Evolutionary conservation across 2,888 invertebrate species (phyloP), one percentile per base, ranked within the genome.

Genomic region (Acanthopleura granulata): DNA sequence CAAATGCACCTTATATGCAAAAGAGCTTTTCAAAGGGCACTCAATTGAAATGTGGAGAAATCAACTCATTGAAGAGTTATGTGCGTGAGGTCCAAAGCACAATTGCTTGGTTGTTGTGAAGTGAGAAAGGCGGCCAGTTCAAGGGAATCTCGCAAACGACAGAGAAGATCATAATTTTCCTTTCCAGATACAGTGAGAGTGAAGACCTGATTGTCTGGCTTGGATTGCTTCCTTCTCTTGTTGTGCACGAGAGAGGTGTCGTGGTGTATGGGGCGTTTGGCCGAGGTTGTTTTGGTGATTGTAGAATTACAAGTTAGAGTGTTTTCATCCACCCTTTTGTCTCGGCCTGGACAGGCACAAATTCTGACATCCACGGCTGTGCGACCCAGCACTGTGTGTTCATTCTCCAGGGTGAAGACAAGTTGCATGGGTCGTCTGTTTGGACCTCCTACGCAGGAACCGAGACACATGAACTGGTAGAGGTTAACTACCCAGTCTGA

Each of bases 391-490:
- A 66, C 66, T 27, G 29, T 66, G 57, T 57, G 57, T 27, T 66
- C 27, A 66, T 66, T 12, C 29, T 66, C 66, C 29, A 66, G 66
- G 3, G 66, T 66, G 66, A 66, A 66, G 25, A 66, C 66, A 6
- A 66, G 1, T 25, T 66, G 66, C 16, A 66, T 18, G 1, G 66
- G 66, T 6, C 66, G 66, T 27, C 66, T 22, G 29, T 66, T 66
- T 27, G 66, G 66, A 22, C 66, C 66, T 27, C 66, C 66, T 16
- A 66, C 66, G 25, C 66, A 66, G 22, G 66, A 66, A 16, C 66
- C 66, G 12, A 66, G 29, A 66, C 66, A 66, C 66, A 66, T 66
- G 66, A 66, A 66, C 66, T 66, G 66, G 29, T 66, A 66, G 29
- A 66, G 66, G 29, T 66, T 22, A 27, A 66, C 27, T 12, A 27